A percentile compares a stretch with the other conserved stretches of the same genome.
Conservation (phyloP, 2,113 vertebrate species). For the Cacatua alba region DNA sequence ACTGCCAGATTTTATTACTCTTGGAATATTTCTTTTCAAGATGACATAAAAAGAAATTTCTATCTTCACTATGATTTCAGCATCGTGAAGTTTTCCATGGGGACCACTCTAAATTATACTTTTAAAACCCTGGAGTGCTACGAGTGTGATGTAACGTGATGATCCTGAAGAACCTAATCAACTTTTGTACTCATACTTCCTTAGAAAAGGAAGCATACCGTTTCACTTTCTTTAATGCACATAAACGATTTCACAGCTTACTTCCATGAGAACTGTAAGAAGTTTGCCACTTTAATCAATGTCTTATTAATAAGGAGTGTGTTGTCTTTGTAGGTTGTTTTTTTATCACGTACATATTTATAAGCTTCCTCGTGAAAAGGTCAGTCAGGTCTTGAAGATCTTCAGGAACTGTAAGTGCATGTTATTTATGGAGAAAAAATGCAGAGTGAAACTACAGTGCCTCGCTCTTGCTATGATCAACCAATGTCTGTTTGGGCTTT, state of each 20-base stretch:
- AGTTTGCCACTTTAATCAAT: background rate
- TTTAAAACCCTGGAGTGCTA: background rate
- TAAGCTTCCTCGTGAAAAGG: background rate
- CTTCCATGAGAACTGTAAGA: background rate
- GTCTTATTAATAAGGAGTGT: background rate
- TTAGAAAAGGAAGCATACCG: background rate
- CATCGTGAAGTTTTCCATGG: background rate
- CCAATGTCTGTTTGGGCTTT: background rate
- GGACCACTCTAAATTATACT: background rate
- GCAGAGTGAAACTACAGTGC: background rate
- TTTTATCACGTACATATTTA: background rate
- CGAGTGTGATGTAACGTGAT: accelerated
- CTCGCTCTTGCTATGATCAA: background rate
- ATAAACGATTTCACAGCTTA: background rate
- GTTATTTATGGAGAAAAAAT: background rate
- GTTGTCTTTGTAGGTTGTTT: background rate
- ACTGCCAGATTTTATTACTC: background rate
- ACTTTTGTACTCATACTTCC: background rate
- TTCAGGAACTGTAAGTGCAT: background rate
- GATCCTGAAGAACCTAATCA: background rate
- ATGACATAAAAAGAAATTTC: background rate
- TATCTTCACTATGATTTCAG: background rate
- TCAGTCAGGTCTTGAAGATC: background rate
- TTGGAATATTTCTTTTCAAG: background rate
- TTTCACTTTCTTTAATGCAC: background rate